Percentiles rank a stretch among this genome's conserved stretches.
Evolutionary conservation across 2,888 invertebrate genomes (phyloP).

Genomic region (Eristalinus aeneus): DNA sequence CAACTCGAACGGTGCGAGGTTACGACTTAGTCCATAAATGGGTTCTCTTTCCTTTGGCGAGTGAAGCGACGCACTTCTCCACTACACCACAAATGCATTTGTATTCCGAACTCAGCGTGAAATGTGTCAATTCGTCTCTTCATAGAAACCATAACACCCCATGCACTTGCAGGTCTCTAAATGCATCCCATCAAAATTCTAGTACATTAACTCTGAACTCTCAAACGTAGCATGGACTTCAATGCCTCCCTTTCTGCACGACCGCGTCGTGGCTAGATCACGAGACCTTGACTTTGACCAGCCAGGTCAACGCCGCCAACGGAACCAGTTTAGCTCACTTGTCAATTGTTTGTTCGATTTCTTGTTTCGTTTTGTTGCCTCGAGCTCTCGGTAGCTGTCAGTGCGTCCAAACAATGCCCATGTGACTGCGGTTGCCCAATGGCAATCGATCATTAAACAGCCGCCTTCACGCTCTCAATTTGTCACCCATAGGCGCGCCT

Average conservation of each 20-base stretch:
- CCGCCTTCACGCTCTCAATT: not conserved
- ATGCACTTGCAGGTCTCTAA: too few species aligned
- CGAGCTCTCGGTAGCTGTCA: not conserved
- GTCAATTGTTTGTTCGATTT: not conserved
- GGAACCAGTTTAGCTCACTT: slow-evolving; percentile 17
- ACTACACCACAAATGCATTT: too few species aligned
- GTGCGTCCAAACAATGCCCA: not conserved
- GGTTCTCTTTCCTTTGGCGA: too few species aligned
- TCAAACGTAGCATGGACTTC: not conserved
- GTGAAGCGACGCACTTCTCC: too few species aligned
- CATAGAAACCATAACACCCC: too few species aligned
- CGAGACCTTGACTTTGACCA: slow-evolving; percentile 25
- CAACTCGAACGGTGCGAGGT: too few species aligned
- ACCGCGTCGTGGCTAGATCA: not conserved
- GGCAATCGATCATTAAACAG: not conserved
- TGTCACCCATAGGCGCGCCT: slow-evolving; percentile 1
- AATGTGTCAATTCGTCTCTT: too few species aligned
- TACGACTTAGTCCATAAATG: too few species aligned
- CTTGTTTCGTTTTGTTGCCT: not conserved
- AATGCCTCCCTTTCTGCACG: not conserved
- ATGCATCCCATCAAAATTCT: too few species aligned
- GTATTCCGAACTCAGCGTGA: too few species aligned
- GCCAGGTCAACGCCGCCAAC: not conserved
- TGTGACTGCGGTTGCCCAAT: slow-evolving; percentile 11
- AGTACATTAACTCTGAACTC: not conserved